phyloP scores from a whole-genome alignment of 2,797 vertebrate species.

The Bradypodion ventrale region DNA sequence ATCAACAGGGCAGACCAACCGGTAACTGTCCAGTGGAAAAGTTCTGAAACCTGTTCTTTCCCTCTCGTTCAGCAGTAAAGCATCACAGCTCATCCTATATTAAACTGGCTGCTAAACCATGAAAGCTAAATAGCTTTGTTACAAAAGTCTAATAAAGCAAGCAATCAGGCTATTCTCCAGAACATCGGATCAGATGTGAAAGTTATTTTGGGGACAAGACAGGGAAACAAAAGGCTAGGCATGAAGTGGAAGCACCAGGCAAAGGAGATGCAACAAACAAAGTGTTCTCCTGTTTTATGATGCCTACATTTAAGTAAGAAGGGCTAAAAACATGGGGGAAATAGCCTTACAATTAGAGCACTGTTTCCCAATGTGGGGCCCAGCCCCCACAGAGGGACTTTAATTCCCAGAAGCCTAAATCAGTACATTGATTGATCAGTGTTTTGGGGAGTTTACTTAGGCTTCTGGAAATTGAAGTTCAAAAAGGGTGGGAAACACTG shows the following conservation, averaged over 20 bases:
- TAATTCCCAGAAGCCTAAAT: no score
- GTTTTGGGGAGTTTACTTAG: no score
- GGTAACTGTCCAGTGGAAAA: constrained; percentile 73
- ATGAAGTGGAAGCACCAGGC: no score
- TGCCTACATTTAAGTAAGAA: not conserved
- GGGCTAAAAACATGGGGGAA: not conserved
- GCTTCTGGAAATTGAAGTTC: no score
- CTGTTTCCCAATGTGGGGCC: no score
- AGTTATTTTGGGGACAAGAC: not conserved
- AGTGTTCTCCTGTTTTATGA: not conserved
- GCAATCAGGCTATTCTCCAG: not conserved
- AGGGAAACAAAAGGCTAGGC: not conserved
- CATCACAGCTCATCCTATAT: not conserved
- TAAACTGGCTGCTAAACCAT: not conserved
- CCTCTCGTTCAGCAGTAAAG: fast-evolving
- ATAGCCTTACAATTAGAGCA: no score
- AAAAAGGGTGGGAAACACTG: no score
- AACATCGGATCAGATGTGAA: not conserved
- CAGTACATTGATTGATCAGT: no score
- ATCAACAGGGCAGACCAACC: constrained; percentile 96
- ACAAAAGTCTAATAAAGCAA: not conserved
- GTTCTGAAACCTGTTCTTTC: not conserved
- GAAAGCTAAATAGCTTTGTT: not conserved
- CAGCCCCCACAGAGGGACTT: no score
- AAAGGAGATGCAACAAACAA: no score